Base-by-base conservation (phyloP, 2,888 invertebrate genomes). In the Phyto melanocephala region DNA sequence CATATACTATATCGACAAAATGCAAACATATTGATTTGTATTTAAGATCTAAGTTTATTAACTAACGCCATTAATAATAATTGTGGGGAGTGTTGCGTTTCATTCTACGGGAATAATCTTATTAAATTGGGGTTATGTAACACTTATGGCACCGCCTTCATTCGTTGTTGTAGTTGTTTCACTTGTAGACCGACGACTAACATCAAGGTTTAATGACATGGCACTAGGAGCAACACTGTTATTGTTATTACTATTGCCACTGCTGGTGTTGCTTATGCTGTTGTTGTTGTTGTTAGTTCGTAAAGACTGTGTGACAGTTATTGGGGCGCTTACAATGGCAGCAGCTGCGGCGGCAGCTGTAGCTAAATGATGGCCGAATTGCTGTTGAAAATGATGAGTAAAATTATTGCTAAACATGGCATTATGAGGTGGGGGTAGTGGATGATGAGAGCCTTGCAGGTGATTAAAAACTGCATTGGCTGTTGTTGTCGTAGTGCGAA, bases 61-160 rank as follows among this genome's bases (percentile, higher is more conserved):
- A 63, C 63, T 74, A 42, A 63, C 22, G 28, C 22, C 35, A 47
- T 42, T 24, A 52, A 28, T 35, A 47, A 24, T 24, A 65, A 24
- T 45, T 75, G 47, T 28, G 11, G 47, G 28, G 47, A 13, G 42
- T 54, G 54, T 45, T 63, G 45, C 11, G 52, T 50, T 42, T 52
- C 13, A 5, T 28, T 42, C 13, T 60, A 2, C 33, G 22, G 10
- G 54, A 62, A 5, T 70, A 52, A 40, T 7, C 37, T 65, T 74
- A 71, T 65, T 70, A 71, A 81, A 80, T 80, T 84, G 83, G 67
- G 86, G 90, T 89, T 90, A 91, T 87, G 91, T 91, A 80, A 91
- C 91, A 84, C 89, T 90, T 42, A 90, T 91, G 60, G 90, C 91
- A 83, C 89, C 90, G 72, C 88, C 89, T 84, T 91, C 91, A 6